Base-by-base conservation (phyloP, 2,797 vertebrate species). In the Acanthurus tractus region DNA sequence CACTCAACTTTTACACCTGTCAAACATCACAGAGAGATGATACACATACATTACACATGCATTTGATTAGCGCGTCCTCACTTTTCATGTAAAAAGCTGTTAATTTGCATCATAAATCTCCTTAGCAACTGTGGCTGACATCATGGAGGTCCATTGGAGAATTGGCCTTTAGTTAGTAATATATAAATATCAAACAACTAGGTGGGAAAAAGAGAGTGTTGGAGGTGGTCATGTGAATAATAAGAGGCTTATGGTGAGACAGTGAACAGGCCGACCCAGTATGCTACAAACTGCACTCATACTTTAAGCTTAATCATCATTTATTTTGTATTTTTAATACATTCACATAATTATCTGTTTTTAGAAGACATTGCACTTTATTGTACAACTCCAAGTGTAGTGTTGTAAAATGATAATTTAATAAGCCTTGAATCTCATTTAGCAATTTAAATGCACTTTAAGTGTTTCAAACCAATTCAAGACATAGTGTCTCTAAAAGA, bases 1-100 rank as follows among this genome's bases (percentile, higher is more conserved):
- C 81, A 91, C 79, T 85, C 73, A 59, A 86, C 83, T 64, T 80
- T 83, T 90, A 87, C 38, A 40, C 20, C 25, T 42, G 50, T 74
- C 70, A 66, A 56, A 46, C 5, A 83, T 74, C 70, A 92, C 74
- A 81, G 73, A 82, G 63, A 83, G 78, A 85, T 49, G 56, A 74
- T 42, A 63, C 25, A 72, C 42, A 4, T 18, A 59, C 49, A 36
- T 55, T 40, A 90, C 45, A 84, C 90, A 92, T 78, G 92, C 81
- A 80, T 64, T 79, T 29, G 46, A 66, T 17, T 69, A 75, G 42
- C 61, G 52, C n/a, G 14, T 48, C 48, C 61, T 61, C 49, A 40
- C 62, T 49, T 38, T 44, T 18, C 55, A 14, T 46, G 54, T 48
- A 49, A n/a, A 67, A 44, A 72, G n/a, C 63, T 42, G 57, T 63